Conservation (phyloP, 2,797 vertebrate genomes). For the Periophthalmus magnuspinnatus region DNA sequence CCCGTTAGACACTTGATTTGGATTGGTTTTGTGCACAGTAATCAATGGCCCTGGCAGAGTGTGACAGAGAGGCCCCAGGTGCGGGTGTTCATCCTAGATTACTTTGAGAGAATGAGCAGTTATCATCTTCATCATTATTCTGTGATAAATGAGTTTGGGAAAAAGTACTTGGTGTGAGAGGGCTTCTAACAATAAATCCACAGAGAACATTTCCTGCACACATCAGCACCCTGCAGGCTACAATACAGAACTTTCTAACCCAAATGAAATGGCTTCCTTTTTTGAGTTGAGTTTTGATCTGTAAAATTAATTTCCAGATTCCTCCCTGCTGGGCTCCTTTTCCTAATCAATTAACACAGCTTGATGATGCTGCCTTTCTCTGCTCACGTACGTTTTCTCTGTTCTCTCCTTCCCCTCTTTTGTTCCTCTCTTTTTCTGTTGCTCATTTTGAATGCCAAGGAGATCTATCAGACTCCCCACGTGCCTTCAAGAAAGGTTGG, state of each 20-base stretch:
- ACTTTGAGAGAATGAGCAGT: conserved; percentile 32
- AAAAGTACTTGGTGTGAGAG: conserved; percentile 42
- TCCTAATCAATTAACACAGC: conserved; percentile 69
- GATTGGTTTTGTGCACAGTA: conserved; percentile 53
- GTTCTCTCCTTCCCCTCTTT: conserved; percentile 62
- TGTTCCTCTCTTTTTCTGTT: conserved; percentile 77
- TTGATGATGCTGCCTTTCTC: conserved; percentile 75
- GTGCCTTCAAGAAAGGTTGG: conserved; percentile 99
- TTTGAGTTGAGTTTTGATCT: conserved; percentile 37
- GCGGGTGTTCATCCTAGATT: conserved; percentile 23
- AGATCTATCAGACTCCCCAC: conserved; percentile 94
- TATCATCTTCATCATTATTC: conserved; percentile 50
- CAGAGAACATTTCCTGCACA: conserved; percentile 39
- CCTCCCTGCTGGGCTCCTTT: conserved; percentile 54
- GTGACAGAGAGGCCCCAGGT: conserved; percentile 56
- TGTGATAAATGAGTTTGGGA: conserved; percentile 50
- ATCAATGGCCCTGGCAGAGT: conserved; percentile 35
- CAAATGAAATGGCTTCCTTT: conserved; percentile 39
- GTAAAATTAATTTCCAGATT: conserved; percentile 46
- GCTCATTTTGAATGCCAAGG: conserved; percentile 92
- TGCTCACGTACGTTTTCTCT: conserved; percentile 77
- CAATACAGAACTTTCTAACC: conserved; percentile 34
- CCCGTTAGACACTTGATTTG: conserved; percentile 30
- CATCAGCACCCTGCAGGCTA: conserved; percentile 45
- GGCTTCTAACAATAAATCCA: conserved; percentile 45